Conservation (phyloP, 1,140 invertebrate genomes). For the Hylyphantes graminicola region DNA sequence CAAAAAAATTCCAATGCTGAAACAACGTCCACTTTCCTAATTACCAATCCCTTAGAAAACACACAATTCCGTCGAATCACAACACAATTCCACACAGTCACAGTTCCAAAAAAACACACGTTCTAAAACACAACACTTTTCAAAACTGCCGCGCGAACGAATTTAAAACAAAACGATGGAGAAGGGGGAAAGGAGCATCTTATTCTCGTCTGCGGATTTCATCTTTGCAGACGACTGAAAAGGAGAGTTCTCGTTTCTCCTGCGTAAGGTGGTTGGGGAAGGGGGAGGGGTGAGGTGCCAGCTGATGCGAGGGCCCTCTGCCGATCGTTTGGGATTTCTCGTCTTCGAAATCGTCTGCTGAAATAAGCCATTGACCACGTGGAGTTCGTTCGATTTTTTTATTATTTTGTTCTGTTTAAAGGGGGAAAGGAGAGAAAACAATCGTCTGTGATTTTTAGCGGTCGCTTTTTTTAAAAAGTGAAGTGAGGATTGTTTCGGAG, state of each 20-base stretch:
- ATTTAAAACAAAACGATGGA: no score
- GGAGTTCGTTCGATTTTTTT: slow-evolving; percentile 38
- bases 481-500: no score
- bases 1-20: no score
- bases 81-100: no score
- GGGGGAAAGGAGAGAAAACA: slow-evolving; percentile 17
- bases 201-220: slow-evolving; percentile 40
- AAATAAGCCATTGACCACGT: slow-evolving; percentile 56
- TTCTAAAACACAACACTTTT: no score
- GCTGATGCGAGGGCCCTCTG: slow-evolving; percentile 53
- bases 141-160: no score
- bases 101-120: no score
- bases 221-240: slow-evolving; percentile 42
- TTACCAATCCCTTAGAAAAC: no score
- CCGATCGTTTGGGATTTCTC: slow-evolving; percentile 43
- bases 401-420: slow-evolving; percentile 13
- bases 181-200: no score
- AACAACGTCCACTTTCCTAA: no score
- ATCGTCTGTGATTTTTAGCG: background rate
- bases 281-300: background rate
- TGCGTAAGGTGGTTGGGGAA: slow-evolving; percentile 1
- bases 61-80: no score
- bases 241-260: slow-evolving; percentile 17
- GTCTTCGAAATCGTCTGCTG: slow-evolving; percentile 29
- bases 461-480: no score